A percentile compares a stretch with the other conserved stretches of the same genome.
Evolutionary conservation across 2,888 invertebrate genomes (phyloP).

Genomic region (Agonopterix arenella): DNA sequence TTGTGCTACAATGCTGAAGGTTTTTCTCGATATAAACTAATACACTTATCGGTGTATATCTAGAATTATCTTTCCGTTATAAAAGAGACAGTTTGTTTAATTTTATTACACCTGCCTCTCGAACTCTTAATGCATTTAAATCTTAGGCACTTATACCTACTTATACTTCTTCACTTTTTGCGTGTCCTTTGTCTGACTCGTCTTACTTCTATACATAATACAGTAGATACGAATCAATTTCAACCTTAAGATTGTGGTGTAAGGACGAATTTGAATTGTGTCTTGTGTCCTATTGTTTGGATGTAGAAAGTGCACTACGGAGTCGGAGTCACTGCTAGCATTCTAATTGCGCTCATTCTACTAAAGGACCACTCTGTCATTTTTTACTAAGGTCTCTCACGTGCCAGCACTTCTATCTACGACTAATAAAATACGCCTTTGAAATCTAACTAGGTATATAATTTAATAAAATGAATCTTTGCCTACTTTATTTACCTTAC

Average conservation of each 20-base stretch:
- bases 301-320: slow-evolving; percentile 51
- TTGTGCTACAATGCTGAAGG: no score
- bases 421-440: no score
- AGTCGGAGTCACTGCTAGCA: slow-evolving; percentile 33
- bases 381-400: slow-evolving; percentile 10
- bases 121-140: not conserved
- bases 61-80: no score
- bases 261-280: slow-evolving; percentile 24
- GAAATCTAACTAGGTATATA: no score
- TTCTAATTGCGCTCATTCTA: slow-evolving; percentile 43
- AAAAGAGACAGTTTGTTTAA: no score
- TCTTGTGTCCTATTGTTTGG: slow-evolving; percentile 32
- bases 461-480: no score
- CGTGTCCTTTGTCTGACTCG: slow-evolving; percentile 11
- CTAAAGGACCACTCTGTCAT: slow-evolving; percentile 22
- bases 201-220: slow-evolving; percentile 2
- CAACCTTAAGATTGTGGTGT: slow-evolving; percentile 18
- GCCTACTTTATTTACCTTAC: no score
- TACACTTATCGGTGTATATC: no score
- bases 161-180: slow-evolving; percentile 9
- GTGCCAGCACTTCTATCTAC: not conserved
- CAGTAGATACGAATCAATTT: not conserved
- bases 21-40: no score
- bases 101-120: no score
- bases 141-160: not conserved